A percentile compares a stretch with the other conserved stretches of the same genome.
Conservation (phyloP, 2,888 invertebrate genomes). For the Eumacrocentrus americanus region DNA sequence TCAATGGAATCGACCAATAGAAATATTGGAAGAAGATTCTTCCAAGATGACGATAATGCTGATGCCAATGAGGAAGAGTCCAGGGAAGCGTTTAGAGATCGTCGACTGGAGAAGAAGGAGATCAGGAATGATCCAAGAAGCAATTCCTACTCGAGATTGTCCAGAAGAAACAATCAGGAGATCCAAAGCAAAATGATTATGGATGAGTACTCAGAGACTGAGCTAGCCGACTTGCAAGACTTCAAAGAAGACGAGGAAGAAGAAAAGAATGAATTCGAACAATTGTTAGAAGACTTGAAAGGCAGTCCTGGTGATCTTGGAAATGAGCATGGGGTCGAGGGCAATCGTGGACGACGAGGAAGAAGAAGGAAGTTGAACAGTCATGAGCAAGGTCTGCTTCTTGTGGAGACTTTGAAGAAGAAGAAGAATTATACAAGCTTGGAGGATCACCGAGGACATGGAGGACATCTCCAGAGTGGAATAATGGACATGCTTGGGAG, state of each 20-base stretch:
- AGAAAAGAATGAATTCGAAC: conserved; percentile 16
- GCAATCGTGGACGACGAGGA: conserved; percentile 40
- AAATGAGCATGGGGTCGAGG: conserved; percentile 7
- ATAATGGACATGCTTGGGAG: conserved; percentile 85
- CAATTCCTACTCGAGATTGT: too few species aligned
- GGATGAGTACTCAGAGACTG: conserved; percentile 10
- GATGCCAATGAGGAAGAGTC: not conserved
- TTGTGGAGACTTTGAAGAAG: conserved; percentile 75
- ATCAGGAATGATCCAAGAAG: not conserved
- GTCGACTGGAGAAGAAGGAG: conserved; percentile 16
- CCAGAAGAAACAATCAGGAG: not conserved
- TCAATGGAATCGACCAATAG: conserved; percentile 3
- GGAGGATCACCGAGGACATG: conserved; percentile 65
- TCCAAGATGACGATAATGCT: not conserved
- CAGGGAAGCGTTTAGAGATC: conserved; percentile 1
- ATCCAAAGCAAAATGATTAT: conserved; percentile 19
- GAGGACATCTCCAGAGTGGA: conserved; percentile 70
- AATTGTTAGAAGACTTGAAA: conserved; percentile 13
- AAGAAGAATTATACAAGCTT: conserved; percentile 62
- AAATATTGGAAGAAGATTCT: conserved; percentile 10
- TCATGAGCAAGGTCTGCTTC: conserved; percentile 77
- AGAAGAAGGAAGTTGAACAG: conserved; percentile 65
- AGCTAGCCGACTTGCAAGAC: conserved; percentile 17
- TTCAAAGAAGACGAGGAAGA: conserved; percentile 1
- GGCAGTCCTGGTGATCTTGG: conserved; percentile 9